Base-by-base conservation (phyloP, 2,113 vertebrate species). In the Pachypanchax playfairii region DNA sequence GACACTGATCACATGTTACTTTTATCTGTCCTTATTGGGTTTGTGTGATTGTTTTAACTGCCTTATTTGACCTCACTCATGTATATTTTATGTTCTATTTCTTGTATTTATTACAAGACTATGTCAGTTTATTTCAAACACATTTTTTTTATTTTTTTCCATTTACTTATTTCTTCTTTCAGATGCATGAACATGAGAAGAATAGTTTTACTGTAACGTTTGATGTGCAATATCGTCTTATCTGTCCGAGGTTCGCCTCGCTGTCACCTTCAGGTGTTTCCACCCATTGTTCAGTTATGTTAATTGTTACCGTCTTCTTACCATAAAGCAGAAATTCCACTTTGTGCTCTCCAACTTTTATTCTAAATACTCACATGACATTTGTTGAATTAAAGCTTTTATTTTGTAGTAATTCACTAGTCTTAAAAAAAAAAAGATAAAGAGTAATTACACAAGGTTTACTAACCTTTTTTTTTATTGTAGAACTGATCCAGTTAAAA, bases 31-130 rank as follows among this genome's bases (percentile, higher is more conserved):
- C 38, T 76, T n/a, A n/a, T n/a, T n/a, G n/a, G n/a, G n/a, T n/a
- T 76, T 79, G 70, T 48, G 63, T 79, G 52, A 54, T 61, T 21
- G 59, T 65, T 60, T 52, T 66, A 44, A 50, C 53, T 43, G 41
- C 54, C 65, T 26, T 31, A 17, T 52, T 77, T 46, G 47, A 54
- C 24, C 24, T 73, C 35, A 65, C 52, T 65, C 5, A 24, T 65
- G 49, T 64, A 61, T 71, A 25, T 67, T 74, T 59, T 59, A 82
- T 82, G 85, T 88, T 87, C 84, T 89, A 82, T 82, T 49, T 84
- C 47, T 68, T 61, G n/a, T n/a, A 83, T 88, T 85, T 87, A 72
- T 87, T 81, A 71, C 47, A 46, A 64, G 24, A 36, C n/a, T 33
- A 46, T 43, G 56, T 14, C 25, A 51, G 31, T 79, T 74, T 75